A percentile compares a stretch with the other conserved stretches of the same genome.
These are phyloP conservation scores for Drosophila seguyi DNA, from an alignment of 1,140 invertebrate genomes.

Conservation along the genomic window DNA sequence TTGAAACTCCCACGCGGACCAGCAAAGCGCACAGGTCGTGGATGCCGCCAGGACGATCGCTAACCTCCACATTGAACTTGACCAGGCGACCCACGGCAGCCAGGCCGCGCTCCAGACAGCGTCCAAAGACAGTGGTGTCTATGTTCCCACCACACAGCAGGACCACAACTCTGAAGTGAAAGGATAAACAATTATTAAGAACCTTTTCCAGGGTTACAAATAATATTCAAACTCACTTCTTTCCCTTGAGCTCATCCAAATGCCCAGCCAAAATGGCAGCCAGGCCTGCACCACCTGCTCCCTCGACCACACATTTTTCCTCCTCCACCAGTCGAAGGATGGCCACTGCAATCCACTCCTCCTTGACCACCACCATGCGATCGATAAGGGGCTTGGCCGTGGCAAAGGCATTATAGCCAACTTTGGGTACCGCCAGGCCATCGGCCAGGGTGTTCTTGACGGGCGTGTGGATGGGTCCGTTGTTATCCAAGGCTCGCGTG, in stretches of 20 bases:
- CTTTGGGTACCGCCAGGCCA: conserved; percentile 95
- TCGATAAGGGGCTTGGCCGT: conserved; percentile 92
- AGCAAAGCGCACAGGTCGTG: conserved; percentile 93
- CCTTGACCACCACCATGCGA: conserved; percentile 93
- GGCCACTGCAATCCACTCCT: conserved; percentile 95
- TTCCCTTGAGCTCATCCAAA: conserved; percentile 93
- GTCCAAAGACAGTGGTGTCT: conserved; percentile 94
- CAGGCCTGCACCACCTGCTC: conserved; percentile 94
- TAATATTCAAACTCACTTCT: conserved; percentile 88
- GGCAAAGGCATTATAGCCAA: conserved; percentile 94
- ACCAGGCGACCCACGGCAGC: conserved; percentile 94
- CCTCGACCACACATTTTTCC: conserved; percentile 97
- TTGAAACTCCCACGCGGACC: conserved; percentile 92
- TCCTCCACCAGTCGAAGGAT: conserved; percentile 94
- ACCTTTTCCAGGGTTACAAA: background rate
- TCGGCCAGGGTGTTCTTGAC: conserved; percentile 94
- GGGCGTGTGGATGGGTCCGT: conserved; percentile 89
- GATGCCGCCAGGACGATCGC: conserved; percentile 94
- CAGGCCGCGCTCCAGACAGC: conserved; percentile 95
- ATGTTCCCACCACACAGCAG: conserved; percentile 96
- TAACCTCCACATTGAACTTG: conserved; percentile 94
- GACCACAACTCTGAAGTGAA: conserved; percentile 88
- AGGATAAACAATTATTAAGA: background rate
- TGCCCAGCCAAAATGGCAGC: conserved; percentile 94
- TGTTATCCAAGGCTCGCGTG: conserved; percentile 89